phyloP scores from a whole-genome alignment of 1,140 invertebrate species.

The Euwallacea similis region DNA sequence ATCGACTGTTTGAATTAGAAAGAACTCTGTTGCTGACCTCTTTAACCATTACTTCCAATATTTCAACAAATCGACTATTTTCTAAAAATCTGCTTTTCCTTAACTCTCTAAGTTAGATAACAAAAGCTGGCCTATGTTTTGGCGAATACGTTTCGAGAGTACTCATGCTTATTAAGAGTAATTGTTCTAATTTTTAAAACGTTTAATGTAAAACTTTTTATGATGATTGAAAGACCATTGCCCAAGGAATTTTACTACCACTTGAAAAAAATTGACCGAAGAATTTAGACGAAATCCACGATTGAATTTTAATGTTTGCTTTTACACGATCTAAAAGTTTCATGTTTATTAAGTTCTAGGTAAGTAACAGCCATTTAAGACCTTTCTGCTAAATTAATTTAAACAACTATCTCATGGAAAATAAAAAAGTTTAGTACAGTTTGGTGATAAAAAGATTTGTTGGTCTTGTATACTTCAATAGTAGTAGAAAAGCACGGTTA shows the following conservation, averaged over 20 bases:
- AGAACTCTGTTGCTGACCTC: too few relatives aligned
- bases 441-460: background rate
- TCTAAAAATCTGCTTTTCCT: too few relatives aligned
- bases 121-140: background rate
- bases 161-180: background rate
- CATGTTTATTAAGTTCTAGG: background rate
- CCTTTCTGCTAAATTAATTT: background rate
- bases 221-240: background rate
- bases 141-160: background rate
- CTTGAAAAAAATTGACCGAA: background rate
- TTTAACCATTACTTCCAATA: too few relatives aligned
- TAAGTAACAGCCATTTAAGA: background rate
- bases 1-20: too few relatives aligned
- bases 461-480: background rate
- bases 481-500: background rate
- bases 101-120: too few relatives aligned
- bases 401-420: background rate
- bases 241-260: background rate
- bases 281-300: background rate
- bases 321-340: background rate
- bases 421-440: conserved; percentile 1
- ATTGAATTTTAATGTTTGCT: background rate
- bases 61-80: too few relatives aligned
- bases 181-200: background rate
- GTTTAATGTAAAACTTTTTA: background rate